These are phyloP conservation scores for Cyanocitta stelleri DNA, from an alignment of 2,113 vertebrate species.

Conservation along the genomic window DNA sequence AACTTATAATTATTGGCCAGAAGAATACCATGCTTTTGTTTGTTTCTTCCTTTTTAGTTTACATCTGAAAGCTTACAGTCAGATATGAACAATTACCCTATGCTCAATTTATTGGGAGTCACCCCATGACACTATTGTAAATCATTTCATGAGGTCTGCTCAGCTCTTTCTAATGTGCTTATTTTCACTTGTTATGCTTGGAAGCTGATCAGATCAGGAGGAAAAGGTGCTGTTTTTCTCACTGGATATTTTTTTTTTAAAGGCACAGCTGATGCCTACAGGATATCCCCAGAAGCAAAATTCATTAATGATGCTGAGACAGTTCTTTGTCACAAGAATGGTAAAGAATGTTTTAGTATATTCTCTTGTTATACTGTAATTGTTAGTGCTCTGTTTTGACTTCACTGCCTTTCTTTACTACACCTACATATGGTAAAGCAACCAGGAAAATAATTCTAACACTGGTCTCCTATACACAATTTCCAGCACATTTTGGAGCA, in stretches of 20 bases:
- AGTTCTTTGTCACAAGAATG: background rate
- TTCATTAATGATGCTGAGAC: background rate
- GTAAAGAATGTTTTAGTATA: background rate
- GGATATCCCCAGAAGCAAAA: slow-evolving; percentile 17
- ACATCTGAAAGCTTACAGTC: background rate
- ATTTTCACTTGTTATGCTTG: background rate
- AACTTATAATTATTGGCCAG: background rate
- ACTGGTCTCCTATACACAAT: rapidly evolving
- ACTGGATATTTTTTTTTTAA: background rate
- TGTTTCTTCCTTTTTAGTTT: background rate
- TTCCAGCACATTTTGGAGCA: background rate
- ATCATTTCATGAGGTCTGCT: background rate
- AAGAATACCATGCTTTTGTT: background rate
- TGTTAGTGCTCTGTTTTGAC: background rate
- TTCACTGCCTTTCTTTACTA: background rate
- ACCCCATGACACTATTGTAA: background rate
- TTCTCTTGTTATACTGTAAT: background rate
- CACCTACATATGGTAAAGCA: background rate
- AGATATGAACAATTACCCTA: background rate
- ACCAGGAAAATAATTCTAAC: background rate
- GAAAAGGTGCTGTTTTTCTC: background rate
- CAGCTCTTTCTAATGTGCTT: background rate
- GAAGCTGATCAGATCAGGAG: background rate
- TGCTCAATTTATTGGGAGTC: background rate
- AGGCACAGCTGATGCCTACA: background rate